Evolutionary conservation across 2,797 vertebrate genomes (phyloP), one percentile per base, ranked within the genome.

Genomic region (Falco cherrug): DNA sequence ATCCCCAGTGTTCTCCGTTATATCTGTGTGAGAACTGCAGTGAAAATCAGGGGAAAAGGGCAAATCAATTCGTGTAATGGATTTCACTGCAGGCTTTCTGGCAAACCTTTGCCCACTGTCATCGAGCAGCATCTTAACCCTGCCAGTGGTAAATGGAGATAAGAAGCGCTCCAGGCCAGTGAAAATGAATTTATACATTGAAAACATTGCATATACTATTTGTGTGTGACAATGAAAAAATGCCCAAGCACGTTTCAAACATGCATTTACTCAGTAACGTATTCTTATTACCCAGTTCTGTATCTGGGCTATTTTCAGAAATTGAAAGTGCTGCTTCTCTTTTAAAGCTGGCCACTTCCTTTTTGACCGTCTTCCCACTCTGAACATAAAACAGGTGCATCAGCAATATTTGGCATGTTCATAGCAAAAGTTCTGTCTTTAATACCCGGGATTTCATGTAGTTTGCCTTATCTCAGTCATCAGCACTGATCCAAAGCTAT

Each of bases 331-430:
- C 86, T 91, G 84, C 87, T 73, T 97, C 93, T 97, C 90, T 97
- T 97, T 97, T 88, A 98, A 98, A 97, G 95, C 96, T 86, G 93
- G 95, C 97, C 96, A 97, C 64, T 73, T 98, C 97, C 89, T 97
- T 97, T 97, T 97, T 97, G 95, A 98, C 93, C 79, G 4, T 93
- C 88, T 98, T 98, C 97, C 97, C 92, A 95, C 89, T 97, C 94
- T 71, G 93, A 98, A 98, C 96, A 97, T 94, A 95, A 97, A 98
- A 96, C 97, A 98, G 97, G 98, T 98, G 97, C 96, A 95, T 95
- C 86, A 97, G 96, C 89, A 94, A 92, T 96, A 95, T 93, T 78
- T 97, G 97, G 91, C 93, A 77, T 92, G 86, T 70, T 94, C 76
- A 11, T 33, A 82, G 69, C 75, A 92, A 96, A 97, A 93, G 86